These are phyloP conservation scores for Channa argus DNA, from an alignment of 2,113 vertebrate genomes.

Conservation along the genomic window DNA sequence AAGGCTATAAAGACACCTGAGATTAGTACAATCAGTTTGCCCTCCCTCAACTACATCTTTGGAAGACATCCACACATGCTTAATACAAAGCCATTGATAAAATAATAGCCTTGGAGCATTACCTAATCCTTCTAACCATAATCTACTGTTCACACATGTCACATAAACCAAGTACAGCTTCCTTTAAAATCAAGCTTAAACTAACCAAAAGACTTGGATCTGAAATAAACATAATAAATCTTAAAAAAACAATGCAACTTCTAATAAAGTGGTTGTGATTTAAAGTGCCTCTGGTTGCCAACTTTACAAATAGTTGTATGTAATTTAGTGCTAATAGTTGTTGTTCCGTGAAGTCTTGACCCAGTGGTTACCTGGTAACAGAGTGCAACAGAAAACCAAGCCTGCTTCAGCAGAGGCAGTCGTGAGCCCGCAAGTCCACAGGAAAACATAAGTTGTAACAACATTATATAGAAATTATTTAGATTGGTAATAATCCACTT, in stretches of 20 bases:
- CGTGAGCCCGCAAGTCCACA: not conserved
- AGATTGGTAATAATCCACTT: not conserved
- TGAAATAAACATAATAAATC: not conserved
- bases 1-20: conserved; percentile 71
- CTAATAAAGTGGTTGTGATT: not conserved
- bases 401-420: conserved; percentile 20
- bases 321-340: conserved; percentile 30
- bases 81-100: conserved; percentile 28
- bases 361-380: conserved; percentile 73
- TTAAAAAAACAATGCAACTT: not conserved
- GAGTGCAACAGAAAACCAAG: conserved; percentile 52
- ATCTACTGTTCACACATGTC: not conserved
- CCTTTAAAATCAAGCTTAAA: not conserved
- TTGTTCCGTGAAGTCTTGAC: conserved; percentile 31
- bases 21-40: conserved; percentile 63
- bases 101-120: conserved; percentile 24
- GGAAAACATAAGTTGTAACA: conserved; percentile 5
- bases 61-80: conserved; percentile 30
- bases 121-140: conserved; percentile 6
- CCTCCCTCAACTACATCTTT: conserved; percentile 29
- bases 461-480: not conserved
- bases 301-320: conserved; percentile 11
- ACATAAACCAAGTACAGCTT: not conserved
- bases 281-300: conserved; percentile 28
- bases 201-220: not conserved